Base-by-base conservation (phyloP, 2,113 vertebrate genomes). In the Sylvietta virens region DNA sequence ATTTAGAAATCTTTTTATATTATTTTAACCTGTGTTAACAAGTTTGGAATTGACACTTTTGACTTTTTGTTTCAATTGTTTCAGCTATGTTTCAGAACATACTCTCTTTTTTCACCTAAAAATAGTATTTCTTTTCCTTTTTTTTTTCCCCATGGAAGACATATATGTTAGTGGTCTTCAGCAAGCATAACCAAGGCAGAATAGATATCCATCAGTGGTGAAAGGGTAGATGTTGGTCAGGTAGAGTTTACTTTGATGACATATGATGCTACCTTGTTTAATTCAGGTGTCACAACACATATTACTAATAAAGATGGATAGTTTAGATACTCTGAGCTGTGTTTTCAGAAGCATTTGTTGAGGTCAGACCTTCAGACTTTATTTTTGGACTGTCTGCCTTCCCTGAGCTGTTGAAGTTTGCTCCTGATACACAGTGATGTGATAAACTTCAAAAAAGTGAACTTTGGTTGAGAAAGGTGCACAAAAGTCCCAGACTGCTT, bases 401-500 rank as follows among this genome's bases (percentile, higher is more conserved):
- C 21, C 8, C 16, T 81, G 53, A 81, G 8, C 24, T 56, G 17
- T 47, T 77, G 27, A 54, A 44, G 10, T 83, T 91, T 87, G 6
- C 45, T 76, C 10, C 13, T 64, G 17, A 12, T 78, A 11, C 0
- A 23, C 0, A 0, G 7, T 56, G 12, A 65, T 58, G 7, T 11
- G 13, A 48, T 79, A 58, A 60, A 51, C 13, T 67, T 85, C 7
- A 42, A 20, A 58, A 53, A 54, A 50, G 33, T 42, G 39, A 67
- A 28, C 61, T 44, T 39, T 78, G 21, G 1, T 65, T 72, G 54
- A 57, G 65, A 53, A 69, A 60, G 13, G 8, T 31, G 7, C 13
- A 28, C 56, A 77, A 33, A 39, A 76, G 45, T 39, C 27, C 16
- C 17, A 27, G 42, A 4, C 5, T 22, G n/a, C 11, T 84, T 48